Percentiles rank a stretch among this genome's conserved stretches.
phyloP scores from a whole-genome alignment of 2,797 vertebrate genomes.

The Trachops cirrhosus region DNA sequence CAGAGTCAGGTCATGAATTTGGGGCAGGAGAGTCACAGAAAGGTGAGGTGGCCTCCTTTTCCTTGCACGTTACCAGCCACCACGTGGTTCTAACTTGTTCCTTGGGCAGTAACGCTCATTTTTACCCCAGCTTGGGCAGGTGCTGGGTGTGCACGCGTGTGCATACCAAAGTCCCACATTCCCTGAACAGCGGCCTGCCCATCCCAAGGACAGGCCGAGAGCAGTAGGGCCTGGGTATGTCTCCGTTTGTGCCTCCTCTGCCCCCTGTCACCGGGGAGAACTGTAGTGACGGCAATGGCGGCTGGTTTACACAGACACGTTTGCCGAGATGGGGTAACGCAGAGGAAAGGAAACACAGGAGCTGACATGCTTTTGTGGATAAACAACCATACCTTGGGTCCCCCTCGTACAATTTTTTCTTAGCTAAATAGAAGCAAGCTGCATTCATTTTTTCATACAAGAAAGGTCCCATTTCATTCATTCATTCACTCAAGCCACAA shows the following conservation, averaged over 20 bases:
- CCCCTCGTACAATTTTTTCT: background rate
- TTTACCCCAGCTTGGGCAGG: background rate
- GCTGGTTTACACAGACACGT: background rate
- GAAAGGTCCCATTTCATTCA: background rate
- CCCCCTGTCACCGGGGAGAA: no score
- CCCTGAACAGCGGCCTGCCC: background rate
- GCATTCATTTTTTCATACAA: background rate
- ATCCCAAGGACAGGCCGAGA: background rate
- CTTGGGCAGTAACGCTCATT: background rate
- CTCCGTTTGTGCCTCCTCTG: background rate
- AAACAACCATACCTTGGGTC: background rate
- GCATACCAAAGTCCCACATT: background rate
- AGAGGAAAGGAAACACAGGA: background rate
- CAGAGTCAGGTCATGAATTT: background rate
- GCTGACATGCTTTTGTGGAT: background rate
- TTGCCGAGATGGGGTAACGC: background rate
- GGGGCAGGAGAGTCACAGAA: background rate
- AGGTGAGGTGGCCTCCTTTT: background rate
- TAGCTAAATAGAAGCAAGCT: background rate
- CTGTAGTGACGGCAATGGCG: background rate
- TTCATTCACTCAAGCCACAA: background rate
- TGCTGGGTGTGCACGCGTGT: background rate
- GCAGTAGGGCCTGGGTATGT: background rate
- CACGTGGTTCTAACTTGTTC: background rate
- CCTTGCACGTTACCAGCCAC: background rate